Base-by-base conservation (phyloP, 2,888 invertebrate genomes). In the Erebia ligea region DNA sequence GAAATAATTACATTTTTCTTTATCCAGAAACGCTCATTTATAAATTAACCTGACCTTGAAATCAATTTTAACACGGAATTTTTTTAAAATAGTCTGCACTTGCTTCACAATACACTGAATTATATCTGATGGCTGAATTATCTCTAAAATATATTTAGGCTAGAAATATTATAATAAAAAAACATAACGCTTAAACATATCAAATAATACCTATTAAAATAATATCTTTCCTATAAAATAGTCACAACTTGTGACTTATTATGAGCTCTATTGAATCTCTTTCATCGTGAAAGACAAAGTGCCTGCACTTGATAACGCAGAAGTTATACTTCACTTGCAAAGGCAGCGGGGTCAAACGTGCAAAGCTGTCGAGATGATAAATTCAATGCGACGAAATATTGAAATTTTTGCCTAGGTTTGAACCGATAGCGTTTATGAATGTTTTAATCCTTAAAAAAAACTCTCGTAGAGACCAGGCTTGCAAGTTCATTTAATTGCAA, bases 401-500 rank as follows among this genome's bases (percentile, higher is more conserved):
- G 45, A 67, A 48, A 58, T 67, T 57, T 57, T 63, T 56, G 6
- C 40, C 57, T 19, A 48, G 19, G 57, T 62, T 57, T n/a, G 13
- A 48, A 13, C 62, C 34, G 63, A 42, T 70, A 58, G 19, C n/a
- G 61, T 57, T 61, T 48, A 62, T 69, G 57, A n/a, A 65, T 65
- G 67, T 62, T 69, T 63, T 68, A 72, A 71, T 71, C 67, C 67
- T 70, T 69, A 67, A 70, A 70, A 59, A 67, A 70, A 74, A 70
- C 74, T 69, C 63, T 57, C 61, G 52, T 48, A 66, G 66, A 45
- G 40, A 6, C 45, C 61, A 54, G 64, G 70, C 65, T 72, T 66
- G 59, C 70, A 83, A 85, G 83, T 86, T 84, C 81, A 81, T 86
- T 88, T 87, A 87, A 88, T 87, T 88, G 86, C 87, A 89, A 87